These are phyloP conservation scores for Gallinago solitaria DNA, from an alignment of 2,797 vertebrate genomes.

Conservation along the genomic window DNA sequence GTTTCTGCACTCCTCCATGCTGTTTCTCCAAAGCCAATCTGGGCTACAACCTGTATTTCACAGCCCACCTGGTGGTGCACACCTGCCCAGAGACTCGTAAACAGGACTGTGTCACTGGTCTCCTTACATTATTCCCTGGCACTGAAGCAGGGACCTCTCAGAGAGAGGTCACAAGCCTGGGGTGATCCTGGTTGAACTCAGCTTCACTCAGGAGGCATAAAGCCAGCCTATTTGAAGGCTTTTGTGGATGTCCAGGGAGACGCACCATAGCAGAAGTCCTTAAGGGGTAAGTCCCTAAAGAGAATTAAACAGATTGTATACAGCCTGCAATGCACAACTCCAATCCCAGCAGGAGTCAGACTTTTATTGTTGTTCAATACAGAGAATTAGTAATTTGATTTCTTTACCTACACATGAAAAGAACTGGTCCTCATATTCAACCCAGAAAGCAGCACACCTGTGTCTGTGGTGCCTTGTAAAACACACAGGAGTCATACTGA, in stretches of 20 bases:
- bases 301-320: neutral
- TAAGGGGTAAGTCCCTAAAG: neutral
- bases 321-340: neutral
- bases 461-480: neutral
- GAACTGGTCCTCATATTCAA: neutral
- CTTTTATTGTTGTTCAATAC: neutral
- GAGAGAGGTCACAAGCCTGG: neutral
- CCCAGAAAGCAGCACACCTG: neutral
- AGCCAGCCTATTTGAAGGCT: neutral
- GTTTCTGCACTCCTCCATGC: neutral
- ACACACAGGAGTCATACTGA: neutral
- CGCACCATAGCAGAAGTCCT: neutral
- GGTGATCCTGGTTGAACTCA: neutral
- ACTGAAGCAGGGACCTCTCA: fast-evolving
- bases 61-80: neutral
- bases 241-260: neutral
- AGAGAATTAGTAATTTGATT: neutral
- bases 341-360: neutral
- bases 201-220: neutral
- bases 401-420: neutral
- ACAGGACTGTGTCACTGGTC: neutral
- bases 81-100: neutral
- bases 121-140: neutral
- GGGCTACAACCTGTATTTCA: neutral
- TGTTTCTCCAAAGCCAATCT: neutral